phyloP scores from a whole-genome alignment of 2,888 invertebrate species.

The Notodonta ziczac region DNA sequence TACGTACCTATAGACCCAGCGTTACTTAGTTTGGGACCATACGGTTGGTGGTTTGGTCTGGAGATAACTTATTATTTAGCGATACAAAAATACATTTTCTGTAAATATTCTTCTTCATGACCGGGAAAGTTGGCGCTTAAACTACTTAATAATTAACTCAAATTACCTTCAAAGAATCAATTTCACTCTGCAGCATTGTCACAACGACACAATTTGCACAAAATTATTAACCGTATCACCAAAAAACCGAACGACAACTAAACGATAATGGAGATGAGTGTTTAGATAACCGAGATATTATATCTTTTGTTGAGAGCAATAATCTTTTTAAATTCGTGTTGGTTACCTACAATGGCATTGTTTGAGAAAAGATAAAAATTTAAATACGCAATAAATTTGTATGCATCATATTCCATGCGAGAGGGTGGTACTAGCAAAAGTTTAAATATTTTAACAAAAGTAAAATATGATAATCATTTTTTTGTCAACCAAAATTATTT shows the following conservation, averaged over 20 bases:
- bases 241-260: conserved; percentile 30
- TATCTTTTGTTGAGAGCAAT: conserved; percentile 22
- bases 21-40: too few species aligned
- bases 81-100: too few species aligned
- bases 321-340: conserved; percentile 16
- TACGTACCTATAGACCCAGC: too few species aligned
- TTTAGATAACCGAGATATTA: conserved; percentile 38
- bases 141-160: not conserved
- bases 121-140: not conserved
- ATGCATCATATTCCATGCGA: too few species aligned
- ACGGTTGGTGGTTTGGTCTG: too few species aligned
- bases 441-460: too few species aligned
- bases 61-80: too few species aligned
- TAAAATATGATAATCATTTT: too few species aligned
- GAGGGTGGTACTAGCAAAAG: too few species aligned
- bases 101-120: too few species aligned
- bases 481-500: too few species aligned
- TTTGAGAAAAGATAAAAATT: conserved; percentile 10
- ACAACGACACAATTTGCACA: conserved; percentile 24
- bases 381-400: not conserved
- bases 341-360: conserved; percentile 24
- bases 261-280: conserved; percentile 32
- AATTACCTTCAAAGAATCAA: conserved; percentile 57
- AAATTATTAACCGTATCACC: conserved; percentile 26
- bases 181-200: conserved; percentile 64